These are phyloP conservation scores for Calephelis perditalis DNA, from an alignment of 2,888 invertebrate genomes.

Conservation along the genomic window DNA sequence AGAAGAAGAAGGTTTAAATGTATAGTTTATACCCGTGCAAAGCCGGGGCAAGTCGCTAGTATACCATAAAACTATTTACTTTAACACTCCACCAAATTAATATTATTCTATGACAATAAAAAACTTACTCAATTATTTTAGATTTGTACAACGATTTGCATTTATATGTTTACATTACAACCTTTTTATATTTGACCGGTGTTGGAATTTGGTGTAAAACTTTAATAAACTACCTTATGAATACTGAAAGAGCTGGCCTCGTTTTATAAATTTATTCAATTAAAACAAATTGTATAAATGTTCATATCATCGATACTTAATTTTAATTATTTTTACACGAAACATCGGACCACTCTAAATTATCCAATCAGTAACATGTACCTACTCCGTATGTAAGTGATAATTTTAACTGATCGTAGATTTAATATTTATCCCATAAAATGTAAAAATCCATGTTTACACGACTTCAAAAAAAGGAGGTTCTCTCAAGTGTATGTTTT, in stretches of 20 bases:
- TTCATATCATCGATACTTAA: conserved; percentile 32
- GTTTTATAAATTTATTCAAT: conserved; percentile 38
- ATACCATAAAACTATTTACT: conserved; percentile 27
- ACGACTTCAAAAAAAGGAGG: too few species aligned
- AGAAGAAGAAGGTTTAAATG: too few species aligned
- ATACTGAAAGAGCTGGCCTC: conserved; percentile 50
- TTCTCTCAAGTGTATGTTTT: too few species aligned
- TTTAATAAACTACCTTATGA: conserved; percentile 30
- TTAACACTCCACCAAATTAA: conserved; percentile 20
- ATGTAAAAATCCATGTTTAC: too few species aligned
- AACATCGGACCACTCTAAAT: conserved; percentile 59
- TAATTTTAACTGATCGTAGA: too few species aligned
- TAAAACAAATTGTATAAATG: conserved; percentile 36
- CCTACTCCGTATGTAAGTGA: conserved; percentile 24
- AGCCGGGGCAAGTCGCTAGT: too few species aligned
- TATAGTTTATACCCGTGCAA: too few species aligned
- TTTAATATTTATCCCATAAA: too few species aligned
- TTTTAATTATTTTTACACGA: conserved; percentile 17
- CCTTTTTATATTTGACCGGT: conserved; percentile 40
- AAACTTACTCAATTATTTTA: conserved; percentile 33
- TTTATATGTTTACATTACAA: conserved; percentile 26
- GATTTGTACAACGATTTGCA: conserved; percentile 29
- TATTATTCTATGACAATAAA: conserved; percentile 45
- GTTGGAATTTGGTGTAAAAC: conserved; percentile 55
- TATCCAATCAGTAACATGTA: neutral